Conservation (phyloP, 2,113 vertebrate genomes). For the Uria lomvia region DNA sequence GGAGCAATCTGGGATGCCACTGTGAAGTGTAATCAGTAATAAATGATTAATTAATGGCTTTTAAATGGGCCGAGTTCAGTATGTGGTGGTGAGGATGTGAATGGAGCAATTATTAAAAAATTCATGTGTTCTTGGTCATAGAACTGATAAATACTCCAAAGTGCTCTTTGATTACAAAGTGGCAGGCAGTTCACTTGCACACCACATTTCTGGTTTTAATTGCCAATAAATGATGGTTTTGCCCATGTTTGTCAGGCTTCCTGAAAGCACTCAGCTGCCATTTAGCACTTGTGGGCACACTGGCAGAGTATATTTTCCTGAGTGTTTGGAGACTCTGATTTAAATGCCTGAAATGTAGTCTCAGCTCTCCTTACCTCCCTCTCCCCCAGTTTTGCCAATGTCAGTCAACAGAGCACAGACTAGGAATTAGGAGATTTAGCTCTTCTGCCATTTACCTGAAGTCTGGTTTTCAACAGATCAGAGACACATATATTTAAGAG, state of each 20-base stretch:
- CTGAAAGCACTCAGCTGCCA: not conserved
- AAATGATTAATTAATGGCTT: constrained; percentile 56
- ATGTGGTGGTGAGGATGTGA: not conserved
- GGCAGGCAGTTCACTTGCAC: constrained; percentile 8
- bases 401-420: not conserved
- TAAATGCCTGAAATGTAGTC: not conserved
- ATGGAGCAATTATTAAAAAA: constrained; percentile 50
- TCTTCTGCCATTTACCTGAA: not conserved
- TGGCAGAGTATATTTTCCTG: not conserved
- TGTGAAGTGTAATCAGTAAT: constrained; percentile 37
- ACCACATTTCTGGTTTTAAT: not conserved
- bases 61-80: constrained; percentile 20
- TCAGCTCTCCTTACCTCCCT: not conserved
- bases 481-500: not conserved
- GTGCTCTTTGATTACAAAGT: not conserved
- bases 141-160: constrained; percentile 42
- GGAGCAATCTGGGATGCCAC: not conserved
- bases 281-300: not conserved
- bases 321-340: not conserved
- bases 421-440: not conserved
- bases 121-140: constrained; percentile 20
- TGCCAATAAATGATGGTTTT: not conserved
- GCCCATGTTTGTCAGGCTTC: not conserved
- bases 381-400: not conserved
- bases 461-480: not conserved